These are phyloP conservation scores for Drosophila anomalipes DNA, from an alignment of 2,888 invertebrate species.

Conservation along the genomic window DNA sequence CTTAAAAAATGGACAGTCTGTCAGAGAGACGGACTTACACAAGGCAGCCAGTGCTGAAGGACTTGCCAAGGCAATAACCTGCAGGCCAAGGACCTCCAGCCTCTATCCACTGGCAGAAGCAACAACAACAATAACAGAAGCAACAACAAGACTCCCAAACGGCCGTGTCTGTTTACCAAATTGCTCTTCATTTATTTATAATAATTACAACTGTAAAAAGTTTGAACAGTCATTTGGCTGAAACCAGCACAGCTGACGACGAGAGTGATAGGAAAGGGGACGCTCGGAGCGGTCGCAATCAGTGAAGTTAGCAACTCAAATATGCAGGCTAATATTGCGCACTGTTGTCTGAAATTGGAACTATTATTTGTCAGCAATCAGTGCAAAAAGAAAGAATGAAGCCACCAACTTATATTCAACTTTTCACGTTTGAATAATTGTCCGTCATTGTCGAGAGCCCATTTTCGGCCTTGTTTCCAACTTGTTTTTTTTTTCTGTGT, in stretches of 20 bases:
- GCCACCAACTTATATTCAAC: slow-evolving; percentile 16
- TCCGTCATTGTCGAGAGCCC: slow-evolving; percentile 18
- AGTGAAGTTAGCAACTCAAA: slow-evolving; percentile 55
- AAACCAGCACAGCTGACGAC: slow-evolving; percentile 48
- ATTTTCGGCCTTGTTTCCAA: slow-evolving; percentile 23
- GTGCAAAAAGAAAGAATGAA: slow-evolving; percentile 20
- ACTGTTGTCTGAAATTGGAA: slow-evolving; percentile 44
- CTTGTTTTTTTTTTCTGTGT: slow-evolving; percentile 8
- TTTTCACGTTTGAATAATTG: slow-evolving; percentile 53
- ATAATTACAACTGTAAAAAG: slow-evolving; percentile 77
- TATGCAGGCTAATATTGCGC: slow-evolving; percentile 76
- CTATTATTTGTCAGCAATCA: slow-evolving; percentile 62
- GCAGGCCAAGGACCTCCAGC: slow-evolving; percentile 12
- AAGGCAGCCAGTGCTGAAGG: slow-evolving; percentile 23
- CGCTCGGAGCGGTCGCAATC: slow-evolving; percentile 23
- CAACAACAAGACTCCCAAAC: slow-evolving; percentile 10
- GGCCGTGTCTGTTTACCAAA: slow-evolving; percentile 58
- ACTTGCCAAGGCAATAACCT: slow-evolving; percentile 47
- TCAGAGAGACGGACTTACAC: slow-evolving; percentile 1
- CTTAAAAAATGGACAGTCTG: background rate
- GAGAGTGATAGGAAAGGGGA: background rate
- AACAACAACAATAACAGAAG: background rate
- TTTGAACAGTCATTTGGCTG: slow-evolving; percentile 72
- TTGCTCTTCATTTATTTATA: slow-evolving; percentile 80
- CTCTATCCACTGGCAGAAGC: background rate